These are phyloP conservation scores for Hirtodrosophila duncani DNA, from an alignment of 2,888 invertebrate genomes.

Conservation along the genomic window DNA sequence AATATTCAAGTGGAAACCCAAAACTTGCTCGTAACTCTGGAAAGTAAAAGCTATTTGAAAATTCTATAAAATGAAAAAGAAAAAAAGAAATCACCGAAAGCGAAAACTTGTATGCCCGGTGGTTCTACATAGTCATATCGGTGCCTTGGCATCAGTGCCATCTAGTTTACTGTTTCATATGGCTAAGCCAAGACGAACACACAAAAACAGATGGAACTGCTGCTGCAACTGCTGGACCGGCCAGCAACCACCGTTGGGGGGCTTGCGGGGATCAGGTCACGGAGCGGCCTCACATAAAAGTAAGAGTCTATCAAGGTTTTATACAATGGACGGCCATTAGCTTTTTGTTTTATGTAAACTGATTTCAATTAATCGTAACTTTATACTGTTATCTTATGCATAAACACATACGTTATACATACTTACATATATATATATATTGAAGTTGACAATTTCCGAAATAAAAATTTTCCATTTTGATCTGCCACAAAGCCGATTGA, in stretches of 20 bases:
- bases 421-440: too few relatives aligned
- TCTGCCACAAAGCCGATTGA: constrained; percentile 2
- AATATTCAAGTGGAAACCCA: too few relatives aligned
- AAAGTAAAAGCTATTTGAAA: constrained; percentile 7
- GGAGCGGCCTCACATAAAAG: constrained; percentile 10
- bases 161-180: not conserved
- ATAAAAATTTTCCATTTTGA: constrained; percentile 3
- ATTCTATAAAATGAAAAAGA: constrained; percentile 28
- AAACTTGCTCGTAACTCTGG: too few relatives aligned
- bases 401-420: constrained; percentile 24
- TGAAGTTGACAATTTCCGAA: constrained; percentile 26
- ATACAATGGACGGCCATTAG: constrained; percentile 54
- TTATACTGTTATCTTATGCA: constrained; percentile 59
- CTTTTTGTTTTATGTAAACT: constrained; percentile 36
- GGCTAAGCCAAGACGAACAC: constrained; percentile 22
- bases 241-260: too few relatives aligned
- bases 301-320: constrained; percentile 10
- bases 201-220: too few relatives aligned
- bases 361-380: constrained; percentile 59
- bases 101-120: not conserved
- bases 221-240: too few relatives aligned
- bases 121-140: not conserved
- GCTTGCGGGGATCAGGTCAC: too few relatives aligned
- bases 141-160: constrained; percentile 17
- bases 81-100: constrained; percentile 28